Conservation (phyloP, 2,888 invertebrate genomes). For the Ennomos fuscantarius region DNA sequence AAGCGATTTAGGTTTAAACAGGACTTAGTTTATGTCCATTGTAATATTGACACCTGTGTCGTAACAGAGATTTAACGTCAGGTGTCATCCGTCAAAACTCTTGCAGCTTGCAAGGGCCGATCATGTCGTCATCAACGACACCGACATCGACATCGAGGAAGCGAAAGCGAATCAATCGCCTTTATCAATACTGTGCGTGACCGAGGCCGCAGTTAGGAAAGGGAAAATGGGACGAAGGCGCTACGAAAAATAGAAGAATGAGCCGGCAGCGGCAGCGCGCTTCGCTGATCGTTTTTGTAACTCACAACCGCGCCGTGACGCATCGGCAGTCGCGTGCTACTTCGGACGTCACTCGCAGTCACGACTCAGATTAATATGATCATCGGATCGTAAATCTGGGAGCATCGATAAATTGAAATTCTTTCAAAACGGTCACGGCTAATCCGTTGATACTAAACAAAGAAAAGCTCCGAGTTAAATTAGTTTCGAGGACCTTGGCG, state of each 20-base stretch:
- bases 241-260: slow-evolving; percentile 73
- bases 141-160: slow-evolving; percentile 56
- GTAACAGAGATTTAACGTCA: slow-evolving; percentile 62
- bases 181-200: slow-evolving; percentile 77
- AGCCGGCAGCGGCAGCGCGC: slow-evolving; percentile 66
- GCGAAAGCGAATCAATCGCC: slow-evolving; percentile 83
- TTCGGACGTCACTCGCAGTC: slow-evolving; percentile 60
- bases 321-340: slow-evolving; percentile 65
- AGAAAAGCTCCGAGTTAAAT: slow-evolving; percentile 41
- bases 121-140: slow-evolving; percentile 67
- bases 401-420: slow-evolving; percentile 52
- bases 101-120: slow-evolving; percentile 74
- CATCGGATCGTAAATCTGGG: slow-evolving; percentile 56
- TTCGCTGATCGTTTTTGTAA: slow-evolving; percentile 60
- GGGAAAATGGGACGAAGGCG: slow-evolving; percentile 75
- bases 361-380: slow-evolving; percentile 66
- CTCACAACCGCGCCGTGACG: slow-evolving; percentile 57
- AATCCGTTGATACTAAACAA: slow-evolving; percentile 36
- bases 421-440: slow-evolving; percentile 34
- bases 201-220: slow-evolving; percentile 81
- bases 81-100: slow-evolving; percentile 59
- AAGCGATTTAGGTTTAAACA: slow-evolving; percentile 35
- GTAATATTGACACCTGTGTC: slow-evolving; percentile 45
- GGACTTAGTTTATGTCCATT: slow-evolving; percentile 28
- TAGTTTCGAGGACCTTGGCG: slow-evolving; percentile 48